phyloP scores from a whole-genome alignment of 2,888 invertebrate species.

The Autographa gamma region DNA sequence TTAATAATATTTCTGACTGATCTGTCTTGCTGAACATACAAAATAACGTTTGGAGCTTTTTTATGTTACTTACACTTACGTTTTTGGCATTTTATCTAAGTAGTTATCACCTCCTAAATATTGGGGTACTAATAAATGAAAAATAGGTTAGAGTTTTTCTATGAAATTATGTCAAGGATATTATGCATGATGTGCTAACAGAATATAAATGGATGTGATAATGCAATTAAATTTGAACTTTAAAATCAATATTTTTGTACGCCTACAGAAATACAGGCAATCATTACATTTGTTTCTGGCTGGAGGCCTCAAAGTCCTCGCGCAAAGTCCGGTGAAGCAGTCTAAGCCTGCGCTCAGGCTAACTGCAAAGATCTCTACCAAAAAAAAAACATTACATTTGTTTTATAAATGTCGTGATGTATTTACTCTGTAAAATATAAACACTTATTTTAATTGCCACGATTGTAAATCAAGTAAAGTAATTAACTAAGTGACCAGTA shows the following conservation, averaged over 20 bases:
- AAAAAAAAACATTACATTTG: too few species aligned
- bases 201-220: neutral
- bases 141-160: slow-evolving; percentile 18
- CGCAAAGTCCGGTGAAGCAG: too few species aligned
- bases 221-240: neutral
- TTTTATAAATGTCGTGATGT: too few species aligned
- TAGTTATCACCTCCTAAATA: neutral
- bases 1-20: neutral
- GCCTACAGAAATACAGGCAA: neutral
- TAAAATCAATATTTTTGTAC: neutral
- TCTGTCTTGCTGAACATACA: too few species aligned
- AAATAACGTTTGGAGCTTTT: too few species aligned
- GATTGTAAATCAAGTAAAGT: neutral
- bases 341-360: too few species aligned
- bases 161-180: slow-evolving; percentile 40
- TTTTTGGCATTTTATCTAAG: neutral
- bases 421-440: too few species aligned
- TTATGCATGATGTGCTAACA: neutral
- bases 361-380: too few species aligned
- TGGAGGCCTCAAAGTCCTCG: too few species aligned
- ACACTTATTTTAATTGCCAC: too few species aligned
- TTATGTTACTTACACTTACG: too few species aligned
- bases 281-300: too few species aligned
- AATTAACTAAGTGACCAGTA: neutral
- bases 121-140: slow-evolving; percentile 27